Percentiles rank a stretch among this genome's conserved stretches.
Evolutionary conservation across 2,888 invertebrate species (phyloP).

Genomic region (Acanthacorydalis orientalis): DNA sequence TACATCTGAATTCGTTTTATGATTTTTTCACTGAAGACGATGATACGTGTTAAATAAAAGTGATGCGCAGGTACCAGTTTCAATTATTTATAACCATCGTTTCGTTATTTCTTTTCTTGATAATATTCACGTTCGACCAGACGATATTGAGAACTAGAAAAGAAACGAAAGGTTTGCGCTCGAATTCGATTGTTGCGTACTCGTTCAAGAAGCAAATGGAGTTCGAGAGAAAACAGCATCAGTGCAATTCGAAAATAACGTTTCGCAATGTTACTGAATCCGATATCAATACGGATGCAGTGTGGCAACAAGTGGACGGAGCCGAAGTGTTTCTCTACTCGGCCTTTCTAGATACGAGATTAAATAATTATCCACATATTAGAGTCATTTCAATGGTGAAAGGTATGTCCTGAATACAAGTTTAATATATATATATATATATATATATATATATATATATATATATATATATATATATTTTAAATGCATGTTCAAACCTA

Average conservation of each 20-base stretch:
- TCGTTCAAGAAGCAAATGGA: slow-evolving; percentile 37
- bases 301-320: slow-evolving; percentile 28
- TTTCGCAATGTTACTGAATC: slow-evolving; percentile 20
- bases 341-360: slow-evolving; percentile 35
- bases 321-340: slow-evolving; percentile 31
- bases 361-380: slow-evolving; percentile 14
- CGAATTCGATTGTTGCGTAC: slow-evolving; percentile 42
- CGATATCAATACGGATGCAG: slow-evolving; percentile 10
- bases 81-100: too few species aligned
- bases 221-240: slow-evolving; percentile 29
- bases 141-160: too few species aligned
- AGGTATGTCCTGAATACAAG: slow-evolving; percentile 8
- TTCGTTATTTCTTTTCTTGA: too few species aligned
- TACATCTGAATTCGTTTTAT: too few species aligned
- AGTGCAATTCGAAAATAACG: slow-evolving; percentile 23
- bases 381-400: slow-evolving; percentile 20
- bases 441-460: too few species aligned
- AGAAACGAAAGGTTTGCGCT: slow-evolving; percentile 10
- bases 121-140: too few species aligned
- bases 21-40: too few species aligned
- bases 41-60: too few species aligned
- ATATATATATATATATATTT: too few species aligned
- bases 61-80: too few species aligned
- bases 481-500: neutral
- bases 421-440: too few species aligned